Percentiles rank a stretch among this genome's conserved stretches.
Evolutionary conservation across 2,797 vertebrate species (phyloP).

Genomic region (Nyctibius grandis): DNA sequence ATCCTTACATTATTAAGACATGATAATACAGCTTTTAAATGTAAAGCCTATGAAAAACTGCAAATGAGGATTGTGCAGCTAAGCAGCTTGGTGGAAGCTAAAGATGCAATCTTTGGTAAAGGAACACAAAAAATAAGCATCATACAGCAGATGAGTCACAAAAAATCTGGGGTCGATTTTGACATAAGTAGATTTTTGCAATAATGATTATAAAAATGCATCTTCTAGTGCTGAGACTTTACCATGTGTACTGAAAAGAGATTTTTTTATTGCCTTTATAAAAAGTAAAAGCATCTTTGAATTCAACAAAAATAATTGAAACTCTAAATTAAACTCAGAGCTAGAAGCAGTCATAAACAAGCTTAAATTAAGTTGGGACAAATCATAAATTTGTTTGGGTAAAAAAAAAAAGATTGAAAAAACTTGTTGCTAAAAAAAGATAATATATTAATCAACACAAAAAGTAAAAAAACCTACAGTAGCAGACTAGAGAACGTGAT

Average conservation of each 20-base stretch:
- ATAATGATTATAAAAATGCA: background rate
- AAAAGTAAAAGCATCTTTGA: slow-evolving; percentile 20
- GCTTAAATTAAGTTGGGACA: slow-evolving; percentile 18
- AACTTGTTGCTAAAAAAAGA: background rate
- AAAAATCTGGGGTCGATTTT: background rate
- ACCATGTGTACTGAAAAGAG: background rate
- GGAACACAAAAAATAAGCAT: background rate
- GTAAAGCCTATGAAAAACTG: background rate
- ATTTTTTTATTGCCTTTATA: background rate
- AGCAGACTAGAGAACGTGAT: background rate
- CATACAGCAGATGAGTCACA: background rate
- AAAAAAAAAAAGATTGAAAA: background rate
- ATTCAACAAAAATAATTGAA: background rate
- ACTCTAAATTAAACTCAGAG: background rate
- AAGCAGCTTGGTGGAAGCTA: background rate
- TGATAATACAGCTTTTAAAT: background rate
- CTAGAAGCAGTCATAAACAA: background rate
- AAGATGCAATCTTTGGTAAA: background rate
- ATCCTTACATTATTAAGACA: background rate
- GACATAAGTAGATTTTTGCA: background rate
- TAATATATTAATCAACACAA: background rate
- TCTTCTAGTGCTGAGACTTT: background rate
- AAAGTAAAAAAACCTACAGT: background rate
- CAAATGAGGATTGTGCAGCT: background rate
- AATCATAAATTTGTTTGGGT: background rate